Base-by-base conservation (phyloP, 1,140 invertebrate genomes). In the Branchinecta lindahli region DNA sequence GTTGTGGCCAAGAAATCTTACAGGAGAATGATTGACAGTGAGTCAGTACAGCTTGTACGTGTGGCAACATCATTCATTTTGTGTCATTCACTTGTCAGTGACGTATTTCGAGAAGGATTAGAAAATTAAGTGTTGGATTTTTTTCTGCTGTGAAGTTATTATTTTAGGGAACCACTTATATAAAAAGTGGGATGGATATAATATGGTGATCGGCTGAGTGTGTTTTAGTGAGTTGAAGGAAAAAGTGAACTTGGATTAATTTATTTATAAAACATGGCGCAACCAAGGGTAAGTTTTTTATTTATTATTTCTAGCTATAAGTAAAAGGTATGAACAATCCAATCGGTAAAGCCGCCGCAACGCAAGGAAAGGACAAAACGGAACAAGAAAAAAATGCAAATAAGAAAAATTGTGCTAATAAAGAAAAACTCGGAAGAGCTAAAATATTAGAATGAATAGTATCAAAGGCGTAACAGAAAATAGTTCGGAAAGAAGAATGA, bases 61-160 rank as follows among this genome's bases (percentile, higher is more conserved):
- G 12, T 61, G 52, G 52, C 12, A 61, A 12, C 18, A 61, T 61
- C 52, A 61, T 61, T 61, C 52, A 61, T 61, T 61, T 61, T 61
- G 18, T 61, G 52, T 61, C 52, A 61, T 61, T 61, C 18, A 61
- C 52, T 61, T 61, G 52, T 61, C 52, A 61, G 52, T 61, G 52
- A 61, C 18, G 18, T 12, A 12, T 15, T 61, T 15, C 18, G 18
- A 20, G 18, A 61, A 20, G 52, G 18, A 15, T 61, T 15, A 61
- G 18, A 61, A 61, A 20, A 61, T 15, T 61, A 61, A 61, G 52
- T 61, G 52, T 61, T 61, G 12, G 12, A 12, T 3, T 20, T 12
- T 12, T 12, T 61, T 61, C 18, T 61, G 52, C 12, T 61, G 12
- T 12, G 18, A 61, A 61, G 52, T 61, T 12, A 61, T 61, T 15